Evolutionary conservation across 2,888 invertebrate species (phyloP).

Genomic region (Aleiodes testaceus): DNA sequence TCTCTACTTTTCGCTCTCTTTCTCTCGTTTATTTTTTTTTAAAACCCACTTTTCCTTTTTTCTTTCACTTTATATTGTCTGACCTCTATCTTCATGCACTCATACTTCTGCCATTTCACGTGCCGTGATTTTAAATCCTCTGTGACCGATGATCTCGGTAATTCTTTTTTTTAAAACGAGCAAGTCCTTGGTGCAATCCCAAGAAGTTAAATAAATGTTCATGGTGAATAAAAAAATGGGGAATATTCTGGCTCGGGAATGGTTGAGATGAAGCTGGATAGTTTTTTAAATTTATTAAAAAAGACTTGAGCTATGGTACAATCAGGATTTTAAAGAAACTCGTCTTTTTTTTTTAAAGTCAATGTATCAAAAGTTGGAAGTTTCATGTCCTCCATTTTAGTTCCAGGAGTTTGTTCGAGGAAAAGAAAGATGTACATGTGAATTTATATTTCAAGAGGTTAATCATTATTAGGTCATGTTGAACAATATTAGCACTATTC

Average conservation of each 20-base stretch:
- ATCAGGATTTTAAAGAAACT: not conserved
- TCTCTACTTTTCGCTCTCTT: slow-evolving; percentile 29
- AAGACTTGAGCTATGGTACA: slow-evolving; percentile 1
- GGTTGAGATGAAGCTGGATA: slow-evolving; percentile 27
- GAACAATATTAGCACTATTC: too few species aligned
- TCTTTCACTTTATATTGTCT: slow-evolving; percentile 11
- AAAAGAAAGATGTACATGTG: too few species aligned
- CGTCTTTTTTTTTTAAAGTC: too few species aligned
- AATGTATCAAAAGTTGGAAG: too few species aligned
- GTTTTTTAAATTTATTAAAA: slow-evolving; percentile 14
- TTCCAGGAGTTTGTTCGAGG: too few species aligned
- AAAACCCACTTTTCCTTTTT: slow-evolving; percentile 30
- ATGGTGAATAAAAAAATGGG: not conserved
- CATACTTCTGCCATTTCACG: slow-evolving; percentile 25
- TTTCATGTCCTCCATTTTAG: too few species aligned
- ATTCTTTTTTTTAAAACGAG: slow-evolving; percentile 51
- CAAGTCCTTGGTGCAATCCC: slow-evolving; percentile 33
- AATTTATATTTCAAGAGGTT: too few species aligned
- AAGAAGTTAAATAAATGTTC: slow-evolving; percentile 16
- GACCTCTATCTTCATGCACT: slow-evolving; percentile 38
- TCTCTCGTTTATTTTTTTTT: slow-evolving; percentile 40
- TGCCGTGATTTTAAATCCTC: slow-evolving; percentile 36
- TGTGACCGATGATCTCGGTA: slow-evolving; percentile 53
- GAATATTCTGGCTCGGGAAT: not conserved
- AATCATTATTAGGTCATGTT: too few species aligned